Percentiles rank a stretch among this genome's conserved stretches.
Evolutionary conservation across 2,888 invertebrate genomes (phyloP).

Genomic region (Epinotia brunnichana): DNA sequence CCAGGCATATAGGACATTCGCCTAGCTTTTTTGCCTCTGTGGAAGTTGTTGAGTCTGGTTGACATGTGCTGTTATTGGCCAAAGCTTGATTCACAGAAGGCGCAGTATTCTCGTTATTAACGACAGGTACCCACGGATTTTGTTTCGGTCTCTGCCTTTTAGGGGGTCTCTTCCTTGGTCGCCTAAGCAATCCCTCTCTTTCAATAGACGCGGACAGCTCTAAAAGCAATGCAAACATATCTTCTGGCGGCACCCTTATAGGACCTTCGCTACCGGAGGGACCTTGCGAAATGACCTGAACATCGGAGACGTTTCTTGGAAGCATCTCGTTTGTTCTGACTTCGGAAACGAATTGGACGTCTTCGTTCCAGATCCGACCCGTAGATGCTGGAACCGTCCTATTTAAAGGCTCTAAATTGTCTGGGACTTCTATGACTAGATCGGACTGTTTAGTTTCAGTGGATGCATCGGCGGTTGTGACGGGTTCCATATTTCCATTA

Average conservation of each 20-base stretch:
- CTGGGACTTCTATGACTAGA: slow-evolving; percentile 28
- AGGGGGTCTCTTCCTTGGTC: neutral
- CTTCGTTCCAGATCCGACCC: slow-evolving; percentile 10
- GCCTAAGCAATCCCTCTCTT: neutral
- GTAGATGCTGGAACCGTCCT: neutral
- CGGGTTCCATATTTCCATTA: neutral
- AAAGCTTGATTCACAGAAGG: slow-evolving; percentile 8
- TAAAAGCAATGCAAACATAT: neutral
- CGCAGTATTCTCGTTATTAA: slow-evolving; percentile 24
- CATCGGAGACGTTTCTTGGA: neutral
- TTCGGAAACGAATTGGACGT: slow-evolving; percentile 27
- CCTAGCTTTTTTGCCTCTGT: slow-evolving; percentile 49
- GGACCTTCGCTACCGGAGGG: neutral
- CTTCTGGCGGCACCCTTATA: neutral
- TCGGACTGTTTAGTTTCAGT: neutral
- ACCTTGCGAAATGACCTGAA: neutral
- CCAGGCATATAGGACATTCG: slow-evolving; percentile 68
- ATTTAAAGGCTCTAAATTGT: slow-evolving; percentile 8
- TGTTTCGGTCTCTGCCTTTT: neutral
- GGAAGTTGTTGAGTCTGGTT: neutral
- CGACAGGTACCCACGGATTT: neutral
- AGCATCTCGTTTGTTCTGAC: neutral
- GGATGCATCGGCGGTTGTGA: neutral
- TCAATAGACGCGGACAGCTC: neutral
- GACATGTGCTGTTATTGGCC: neutral